Evolutionary conservation across 2,797 vertebrate species (phyloP).

Genomic region (Clarias pachynema): DNA sequence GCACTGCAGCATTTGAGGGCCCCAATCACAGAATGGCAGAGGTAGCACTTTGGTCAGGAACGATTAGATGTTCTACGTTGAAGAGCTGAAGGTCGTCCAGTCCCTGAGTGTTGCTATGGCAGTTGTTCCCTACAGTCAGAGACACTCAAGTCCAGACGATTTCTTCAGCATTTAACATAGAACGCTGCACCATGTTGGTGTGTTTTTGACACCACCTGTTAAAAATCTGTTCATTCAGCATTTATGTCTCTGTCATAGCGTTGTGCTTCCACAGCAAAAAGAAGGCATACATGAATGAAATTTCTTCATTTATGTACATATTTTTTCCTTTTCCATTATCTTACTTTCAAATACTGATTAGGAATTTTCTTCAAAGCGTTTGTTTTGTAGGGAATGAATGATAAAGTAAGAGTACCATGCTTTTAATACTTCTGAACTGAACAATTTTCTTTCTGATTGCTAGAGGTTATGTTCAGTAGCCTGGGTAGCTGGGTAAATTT

Average conservation of each 20-base stretch:
- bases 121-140: slow-evolving; percentile 40
- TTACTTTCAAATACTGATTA: slow-evolving; percentile 30
- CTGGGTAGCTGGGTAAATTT: slow-evolving; percentile 47
- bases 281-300: slow-evolving; percentile 28
- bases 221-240: slow-evolving; percentile 54
- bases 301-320: slow-evolving; percentile 33
- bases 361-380: slow-evolving; percentile 25
- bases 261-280: slow-evolving; percentile 35
- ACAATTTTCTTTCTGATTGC: slow-evolving; percentile 34
- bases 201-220: slow-evolving; percentile 25
- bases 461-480: slow-evolving; percentile 45
- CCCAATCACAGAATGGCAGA: slow-evolving; percentile 66
- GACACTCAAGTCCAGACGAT: slow-evolving; percentile 28
- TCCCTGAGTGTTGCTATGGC: slow-evolving; percentile 28
- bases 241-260: slow-evolving; percentile 21
- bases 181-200: slow-evolving; percentile 19
- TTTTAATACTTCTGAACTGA: slow-evolving; percentile 22
- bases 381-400: slow-evolving; percentile 39
- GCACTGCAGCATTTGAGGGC: slow-evolving; percentile 52
- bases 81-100: slow-evolving; percentile 69
- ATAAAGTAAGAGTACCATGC: slow-evolving; percentile 17
- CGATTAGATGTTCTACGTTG: slow-evolving; percentile 70
- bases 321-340: slow-evolving; percentile 33
- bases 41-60: slow-evolving; percentile 74
- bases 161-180: slow-evolving; percentile 42